Evolutionary conservation across 2,888 invertebrate species (phyloP), one percentile per base, ranked within the genome.

Genomic region (Hecatera dysodea): DNA sequence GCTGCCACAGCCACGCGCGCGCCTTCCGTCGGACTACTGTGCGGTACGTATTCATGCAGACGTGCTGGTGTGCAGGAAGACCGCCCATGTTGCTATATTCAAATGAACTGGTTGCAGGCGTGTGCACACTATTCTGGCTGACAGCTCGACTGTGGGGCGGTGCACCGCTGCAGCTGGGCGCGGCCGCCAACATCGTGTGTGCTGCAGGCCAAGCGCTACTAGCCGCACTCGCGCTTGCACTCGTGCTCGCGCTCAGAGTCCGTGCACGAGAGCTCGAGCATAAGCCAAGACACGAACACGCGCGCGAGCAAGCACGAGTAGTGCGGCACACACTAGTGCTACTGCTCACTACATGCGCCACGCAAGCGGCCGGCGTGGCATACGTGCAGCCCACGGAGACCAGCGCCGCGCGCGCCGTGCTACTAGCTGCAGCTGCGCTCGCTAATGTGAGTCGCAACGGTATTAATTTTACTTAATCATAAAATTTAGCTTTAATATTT

Each of bases 171-270:
- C 97, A 92, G 94, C 95, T 90, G 89, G 97, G 94, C 81, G 85
- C 93, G 27, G 96, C 93, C 2, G 95, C 97, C 66, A 97, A 97
- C 86, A 96, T 96, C 77, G 97, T 97, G 83, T 97, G 97, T 89
- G 96, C 97, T 39, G 97, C 96, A 63, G 98, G 98, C 70, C 97
- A 97, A 81, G 96, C 96, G 42, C 96, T 98, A 71, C 97, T 98
- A 86, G 95, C 97, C 50, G 90, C 97, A 46, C 96, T 98, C 60
- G 98, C 98, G 88, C 92, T 97, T 55, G 96, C 97, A 64, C 95
- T 98, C 66, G 97, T 97, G 78, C 93, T 97, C 83, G 42, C 67
- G 0, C 48, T 67, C 27, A 50, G 44, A 22, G 75, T 44, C 11
- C 48, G 27, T 44, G 42, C 22, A 15, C 42, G 39, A 11, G 55